Base-by-base conservation (phyloP, 2,113 vertebrate species). In the Carassius carassius region DNA sequence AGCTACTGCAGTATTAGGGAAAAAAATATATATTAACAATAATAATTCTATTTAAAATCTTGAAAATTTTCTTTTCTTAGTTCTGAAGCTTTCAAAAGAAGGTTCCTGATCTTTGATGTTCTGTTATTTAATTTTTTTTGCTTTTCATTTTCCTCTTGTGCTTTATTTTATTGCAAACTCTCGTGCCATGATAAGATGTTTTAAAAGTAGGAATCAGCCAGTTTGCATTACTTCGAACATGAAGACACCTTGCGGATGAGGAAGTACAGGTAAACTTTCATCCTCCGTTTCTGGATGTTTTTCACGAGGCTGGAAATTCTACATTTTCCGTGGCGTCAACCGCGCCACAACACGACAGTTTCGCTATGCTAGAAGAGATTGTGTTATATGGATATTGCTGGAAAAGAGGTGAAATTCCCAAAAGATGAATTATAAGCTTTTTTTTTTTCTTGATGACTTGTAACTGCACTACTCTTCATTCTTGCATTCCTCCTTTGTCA, bases 31-130 rank as follows among this genome's bases (percentile, higher is more conserved):
- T 90, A 93, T 88, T 91, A 90, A 91, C 81, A 90, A 82, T 86
- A 87, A 69, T 91, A 91, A 90, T 89, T 90, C 83, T 93, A 92
- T 94, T 94, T 92, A 88, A 93, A 89, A 90, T 87, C 86, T 86
- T 86, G 54, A 85, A 78, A 91, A 62, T 2, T 90, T 85, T 89
- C 81, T 87, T 92, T 86, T 81, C 86, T 88, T 90, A 92, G 91
- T 92, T 91, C 86, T 69, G 86, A 89, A 88, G 86, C 84, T 89
- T 87, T 79, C 88, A 87, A 85, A 88, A 84, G 90, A 89, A 93
- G 89, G 91, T 90, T 92, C 88, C 90, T 87, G 75, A 90, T 92
- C 92, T 90, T 86, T 89, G 84, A 91, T 87, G 78, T 87, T 90
- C 86, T 73, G 29, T 86, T 89, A 86, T 89, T 29, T 29, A 1